phyloP scores from a whole-genome alignment of 2,113 vertebrate genomes.

The Xyliphius kryptos region DNA sequence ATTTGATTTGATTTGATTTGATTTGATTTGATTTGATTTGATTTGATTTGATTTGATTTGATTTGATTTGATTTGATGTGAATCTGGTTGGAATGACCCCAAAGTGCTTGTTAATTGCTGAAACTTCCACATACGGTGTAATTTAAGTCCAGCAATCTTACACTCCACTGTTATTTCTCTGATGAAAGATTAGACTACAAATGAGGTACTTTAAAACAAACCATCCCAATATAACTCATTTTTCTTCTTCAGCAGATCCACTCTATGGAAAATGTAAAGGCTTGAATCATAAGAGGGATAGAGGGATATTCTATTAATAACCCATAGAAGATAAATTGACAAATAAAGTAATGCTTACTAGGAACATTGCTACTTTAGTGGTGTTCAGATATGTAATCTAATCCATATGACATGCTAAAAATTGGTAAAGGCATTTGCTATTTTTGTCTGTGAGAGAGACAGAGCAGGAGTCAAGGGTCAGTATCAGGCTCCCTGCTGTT shows the following conservation, averaged over 20 bases:
- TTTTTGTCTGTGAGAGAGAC: no score
- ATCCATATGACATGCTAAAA: constrained; percentile 14
- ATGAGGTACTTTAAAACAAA: neutral
- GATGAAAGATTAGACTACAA: constrained; percentile 3
- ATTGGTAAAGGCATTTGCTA: constrained; percentile 11
- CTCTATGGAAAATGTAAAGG: neutral
- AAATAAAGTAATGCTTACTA: constrained; percentile 2
- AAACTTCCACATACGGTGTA: constrained; percentile 31
- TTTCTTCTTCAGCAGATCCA: neutral
- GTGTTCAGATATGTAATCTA: constrained; percentile 13
- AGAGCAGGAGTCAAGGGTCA: constrained; percentile 26
- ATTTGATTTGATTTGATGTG: no score
- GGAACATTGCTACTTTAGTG: neutral
- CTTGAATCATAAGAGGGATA: constrained; percentile 7
- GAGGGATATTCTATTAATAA: no score
- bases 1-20: no score
- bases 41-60: no score
- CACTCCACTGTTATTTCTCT: constrained; percentile 18
- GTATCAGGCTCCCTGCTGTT: constrained; percentile 20
- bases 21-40: no score
- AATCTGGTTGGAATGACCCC: no score
- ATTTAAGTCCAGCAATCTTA: constrained; percentile 42
- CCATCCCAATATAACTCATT: neutral
- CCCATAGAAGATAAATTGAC: constrained; percentile 5
- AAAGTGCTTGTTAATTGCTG: constrained; percentile 19